Base-by-base conservation (phyloP, 2,888 invertebrate species). In the Eledone cirrhosa region DNA sequence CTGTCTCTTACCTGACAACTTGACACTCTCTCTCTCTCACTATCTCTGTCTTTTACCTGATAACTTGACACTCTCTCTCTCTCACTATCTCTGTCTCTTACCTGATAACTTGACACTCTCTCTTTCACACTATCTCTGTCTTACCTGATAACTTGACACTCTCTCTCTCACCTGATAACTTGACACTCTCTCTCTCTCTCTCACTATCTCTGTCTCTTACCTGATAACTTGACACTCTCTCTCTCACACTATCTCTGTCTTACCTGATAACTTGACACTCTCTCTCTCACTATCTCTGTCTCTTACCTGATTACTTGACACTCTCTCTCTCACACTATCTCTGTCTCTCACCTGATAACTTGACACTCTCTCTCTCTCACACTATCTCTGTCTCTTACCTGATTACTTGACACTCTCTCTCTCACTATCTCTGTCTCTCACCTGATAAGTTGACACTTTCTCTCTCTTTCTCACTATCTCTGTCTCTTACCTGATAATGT, bases 61-160 rank as follows among this genome's bases (percentile, higher is more conserved):
- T 8, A 90, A 83, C 14, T 82, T 77, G 47, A 90, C 85, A 77
- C 87, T 86, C 48, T 33, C 5, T 33, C 8, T 33, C 33, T 41
- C 41, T 41, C 8, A n/a, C n/a, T n/a, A n/a, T n/a, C n/a, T n/a
- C n/a, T n/a, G n/a, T 2, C 8, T 41, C 77, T 77, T 79, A 88
- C 88, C 89, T 84, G 85, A 85, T 8, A 90, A 83, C 14, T 82
- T 77, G 47, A 90, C 85, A 77, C 87, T 86, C 48, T 33, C 5
- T 33, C 8, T 33, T 8, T n/a, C n/a, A n/a, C n/a, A n/a, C n/a
- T n/a, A n/a, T 41, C 41, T 41, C 8, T 2, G 41, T 41, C 77
- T 77, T 79, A 88, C 88, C 89, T 84, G 85, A 85, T 8, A 90
- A 83, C 14, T 82, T 77, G 47, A 90, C 85, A 77, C 87, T 86